phyloP scores from a whole-genome alignment of 2,888 invertebrate species.

The Caenorhabditis sp. region DNA sequence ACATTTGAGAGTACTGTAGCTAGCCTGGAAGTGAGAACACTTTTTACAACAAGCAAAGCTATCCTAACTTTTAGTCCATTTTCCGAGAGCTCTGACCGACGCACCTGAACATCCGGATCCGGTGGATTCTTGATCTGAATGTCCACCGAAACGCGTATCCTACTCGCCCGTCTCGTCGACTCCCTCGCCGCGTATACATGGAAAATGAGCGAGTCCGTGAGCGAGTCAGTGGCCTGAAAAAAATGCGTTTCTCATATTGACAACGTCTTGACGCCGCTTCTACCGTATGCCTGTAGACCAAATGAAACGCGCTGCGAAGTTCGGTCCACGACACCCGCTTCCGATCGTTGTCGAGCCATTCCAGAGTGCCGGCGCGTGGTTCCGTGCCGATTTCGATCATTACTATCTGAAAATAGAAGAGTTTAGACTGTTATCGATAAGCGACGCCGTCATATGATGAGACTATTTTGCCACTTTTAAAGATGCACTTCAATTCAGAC shows the following conservation, averaged over 20 bases:
- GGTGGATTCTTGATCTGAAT: conserved; percentile 56
- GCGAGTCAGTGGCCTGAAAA: conserved; percentile 57
- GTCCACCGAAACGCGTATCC: conserved; percentile 64
- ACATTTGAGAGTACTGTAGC: no score
- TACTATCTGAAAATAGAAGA: conserved; percentile 50
- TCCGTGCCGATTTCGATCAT: conserved; percentile 64
- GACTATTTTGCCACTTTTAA: no score
- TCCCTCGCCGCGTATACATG: conserved; percentile 71
- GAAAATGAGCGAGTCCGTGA: conserved; percentile 70
- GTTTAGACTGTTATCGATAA: no score
- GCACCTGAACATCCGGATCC: conserved; percentile 61
- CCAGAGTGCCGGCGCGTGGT: conserved; percentile 60
- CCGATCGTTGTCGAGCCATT: conserved; percentile 61
- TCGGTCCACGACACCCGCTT: conserved; percentile 60
- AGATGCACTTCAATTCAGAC: no score
- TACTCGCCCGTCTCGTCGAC: conserved; percentile 61
- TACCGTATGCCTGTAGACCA: conserved; percentile 61
- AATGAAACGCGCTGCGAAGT: conserved; percentile 61
- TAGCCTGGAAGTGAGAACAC: conserved; percentile 46
- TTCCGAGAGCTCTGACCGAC: no score
- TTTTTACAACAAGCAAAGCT: background rate
- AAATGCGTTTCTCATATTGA: background rate
- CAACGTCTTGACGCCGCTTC: no score
- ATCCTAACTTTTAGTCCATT: no score
- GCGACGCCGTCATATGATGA: no score